A percentile compares a stretch with the other conserved stretches of the same genome.
Conservation (phyloP, 2,888 invertebrate genomes). For the Melanostoma scalare region DNA sequence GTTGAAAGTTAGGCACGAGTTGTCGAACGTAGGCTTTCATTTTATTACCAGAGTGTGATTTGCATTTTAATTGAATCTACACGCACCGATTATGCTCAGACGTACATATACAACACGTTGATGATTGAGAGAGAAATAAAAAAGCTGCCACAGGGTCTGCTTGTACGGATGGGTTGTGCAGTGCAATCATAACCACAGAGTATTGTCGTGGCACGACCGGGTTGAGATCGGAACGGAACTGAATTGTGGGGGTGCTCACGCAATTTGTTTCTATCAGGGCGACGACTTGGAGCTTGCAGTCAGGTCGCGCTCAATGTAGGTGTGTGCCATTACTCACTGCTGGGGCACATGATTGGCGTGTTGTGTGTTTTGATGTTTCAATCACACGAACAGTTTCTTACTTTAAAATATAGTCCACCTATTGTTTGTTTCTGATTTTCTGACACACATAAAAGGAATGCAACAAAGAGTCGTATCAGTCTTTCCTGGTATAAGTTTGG, state of each 20-base stretch:
- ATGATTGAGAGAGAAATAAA: constrained; percentile 47
- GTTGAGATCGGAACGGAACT: constrained; percentile 18
- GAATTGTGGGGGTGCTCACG: constrained; percentile 64
- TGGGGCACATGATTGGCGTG: constrained; percentile 64
- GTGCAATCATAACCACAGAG: too few relatives aligned
- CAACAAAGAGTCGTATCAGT: too few relatives aligned
- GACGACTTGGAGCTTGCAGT: constrained; percentile 32
- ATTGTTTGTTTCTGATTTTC: constrained; percentile 30
- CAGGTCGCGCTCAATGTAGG: constrained; percentile 55
- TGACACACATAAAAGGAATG: too few relatives aligned
- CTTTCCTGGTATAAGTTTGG: too few relatives aligned
- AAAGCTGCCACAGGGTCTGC: constrained; percentile 53
- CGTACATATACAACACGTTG: constrained; percentile 6
- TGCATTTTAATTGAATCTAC: constrained; percentile 73
- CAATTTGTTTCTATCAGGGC: constrained; percentile 54
- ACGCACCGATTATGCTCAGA: constrained; percentile 57
- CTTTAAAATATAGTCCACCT: constrained; percentile 55
- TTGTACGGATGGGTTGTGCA: neutral
- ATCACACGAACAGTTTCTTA: constrained; percentile 56
- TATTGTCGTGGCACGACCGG: constrained; percentile 8
- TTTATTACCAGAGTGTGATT: constrained; percentile 67
- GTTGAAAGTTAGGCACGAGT: constrained; percentile 45
- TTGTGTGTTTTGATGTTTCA: constrained; percentile 73
- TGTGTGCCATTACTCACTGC: constrained; percentile 66
- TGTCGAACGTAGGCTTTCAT: constrained; percentile 71